Evolutionary conservation across 1,140 invertebrate genomes (phyloP).

Genomic region (Cardiocondyla obscurior): DNA sequence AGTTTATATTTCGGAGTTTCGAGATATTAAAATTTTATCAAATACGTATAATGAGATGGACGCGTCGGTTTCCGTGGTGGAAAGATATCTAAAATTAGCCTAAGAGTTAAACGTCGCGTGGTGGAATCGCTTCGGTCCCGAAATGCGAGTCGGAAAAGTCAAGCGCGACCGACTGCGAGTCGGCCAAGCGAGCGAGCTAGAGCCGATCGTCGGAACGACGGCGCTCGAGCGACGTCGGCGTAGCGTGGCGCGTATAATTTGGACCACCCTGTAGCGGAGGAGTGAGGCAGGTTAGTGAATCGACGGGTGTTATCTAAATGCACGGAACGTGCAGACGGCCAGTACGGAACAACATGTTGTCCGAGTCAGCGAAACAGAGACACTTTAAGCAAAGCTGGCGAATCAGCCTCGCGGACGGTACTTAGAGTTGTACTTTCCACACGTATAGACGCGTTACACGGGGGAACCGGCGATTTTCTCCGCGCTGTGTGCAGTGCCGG

Average conservation of each 20-base stretch:
- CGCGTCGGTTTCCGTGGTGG: too few relatives aligned
- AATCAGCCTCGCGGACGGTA: slow-evolving; percentile 57
- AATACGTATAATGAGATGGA: too few relatives aligned
- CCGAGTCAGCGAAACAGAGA: slow-evolving; percentile 75
- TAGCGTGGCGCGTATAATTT: slow-evolving; percentile 63
- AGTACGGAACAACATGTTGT: slow-evolving; percentile 76
- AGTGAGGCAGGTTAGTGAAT: slow-evolving; percentile 81
- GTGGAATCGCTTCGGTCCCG: neutral
- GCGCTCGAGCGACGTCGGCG: slow-evolving; percentile 1
- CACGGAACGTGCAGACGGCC: slow-evolving; percentile 75
- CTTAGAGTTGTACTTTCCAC: slow-evolving; percentile 54
- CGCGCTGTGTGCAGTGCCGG: slow-evolving; percentile 12
- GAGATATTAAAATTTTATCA: too few relatives aligned
- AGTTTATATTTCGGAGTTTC: too few relatives aligned
- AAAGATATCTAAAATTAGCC: too few relatives aligned
- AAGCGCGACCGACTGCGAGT: neutral
- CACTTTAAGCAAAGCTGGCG: slow-evolving; percentile 67
- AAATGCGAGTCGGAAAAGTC: neutral
- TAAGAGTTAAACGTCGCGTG: neutral
- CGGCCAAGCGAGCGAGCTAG: neutral
- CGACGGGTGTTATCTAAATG: slow-evolving; percentile 77
- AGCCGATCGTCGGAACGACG: neutral
- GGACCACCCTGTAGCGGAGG: slow-evolving; percentile 72
- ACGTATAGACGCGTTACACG: neutral
- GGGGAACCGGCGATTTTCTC: neutral